Evolutionary conservation across 64 coral and sea anemone species (phyloP), one percentile per base, ranked within the genome.

Genomic region (Porites lutea): DNA sequence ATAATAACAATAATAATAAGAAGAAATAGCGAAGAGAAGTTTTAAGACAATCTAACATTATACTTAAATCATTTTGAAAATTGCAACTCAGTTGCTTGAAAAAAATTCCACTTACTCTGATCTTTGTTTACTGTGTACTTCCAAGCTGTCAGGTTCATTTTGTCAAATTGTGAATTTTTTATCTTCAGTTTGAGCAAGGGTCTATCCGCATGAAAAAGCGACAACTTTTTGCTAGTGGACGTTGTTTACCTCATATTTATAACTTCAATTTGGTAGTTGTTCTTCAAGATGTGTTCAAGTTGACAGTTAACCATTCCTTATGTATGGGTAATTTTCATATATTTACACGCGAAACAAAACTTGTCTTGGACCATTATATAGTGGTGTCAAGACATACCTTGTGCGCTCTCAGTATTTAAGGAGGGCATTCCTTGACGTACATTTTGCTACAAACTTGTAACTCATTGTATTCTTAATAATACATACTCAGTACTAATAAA

Each of bases 401-500:
- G n/a, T 12, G 60, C 69, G 64, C 63, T 52, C 62, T 69, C 18
- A 14, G 11, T 12, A 68, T 69, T 84, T 84, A 52, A 84, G 63
- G 63, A 69, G 81, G 4, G 63, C 63, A 82, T 68, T 69, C 61
- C 47, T 51, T 68, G 61, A 52, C 63, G 13, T 69, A 84, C 63
- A 52, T 84, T 84, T 84, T 84, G 81, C 79, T 65, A 82, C 60
- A 82, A 58, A 48, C 58, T 48, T 82, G 59, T 84, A 84, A 50
- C 45, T 82, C 10, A 65, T 84, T 84, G 81, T 69, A 84, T 84
- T 84, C 81, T 68, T 82, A 82, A 46, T 69, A 47, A 65, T 49
- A 47, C 81, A 84, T 84, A 84, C 81, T 84, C 63, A 52, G 81
- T 84, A 84, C 81, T 48, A 84, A 52, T 84, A 52, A 84, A 84